These are phyloP conservation scores for Clupea harengus DNA, from an alignment of 2,113 vertebrate species.

Conservation along the genomic window DNA sequence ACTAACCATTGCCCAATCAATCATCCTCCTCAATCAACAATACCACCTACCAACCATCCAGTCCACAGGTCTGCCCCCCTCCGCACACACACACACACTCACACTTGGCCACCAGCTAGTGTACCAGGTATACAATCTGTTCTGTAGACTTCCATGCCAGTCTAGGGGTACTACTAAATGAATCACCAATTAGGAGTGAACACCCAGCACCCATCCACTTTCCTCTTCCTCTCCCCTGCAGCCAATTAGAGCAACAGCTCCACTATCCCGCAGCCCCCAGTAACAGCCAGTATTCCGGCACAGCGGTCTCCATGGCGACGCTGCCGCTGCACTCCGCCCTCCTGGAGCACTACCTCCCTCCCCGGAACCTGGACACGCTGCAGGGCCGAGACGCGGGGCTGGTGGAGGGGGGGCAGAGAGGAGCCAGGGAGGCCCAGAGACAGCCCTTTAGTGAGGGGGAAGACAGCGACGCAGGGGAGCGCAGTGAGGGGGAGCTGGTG, in stretches of 20 bases:
- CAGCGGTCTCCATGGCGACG: constrained; percentile 68
- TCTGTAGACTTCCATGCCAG: no score
- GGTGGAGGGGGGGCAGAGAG: constrained; percentile 53
- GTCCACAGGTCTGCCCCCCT: no score
- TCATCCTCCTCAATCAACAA: no score
- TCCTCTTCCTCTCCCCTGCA: constrained; percentile 49
- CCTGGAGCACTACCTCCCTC: constrained; percentile 85
- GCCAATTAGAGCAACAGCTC: constrained; percentile 80
- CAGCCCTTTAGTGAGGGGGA: constrained; percentile 87
- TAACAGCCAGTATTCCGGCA: constrained; percentile 76
- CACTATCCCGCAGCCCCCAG: constrained; percentile 73
- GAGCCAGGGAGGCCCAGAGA: constrained; percentile 52
- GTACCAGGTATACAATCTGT: no score
- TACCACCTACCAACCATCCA: no score
- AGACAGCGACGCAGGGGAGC: constrained; percentile 85
- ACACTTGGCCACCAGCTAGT: neutral
- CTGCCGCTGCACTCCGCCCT: constrained; percentile 77
- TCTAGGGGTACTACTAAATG: neutral
- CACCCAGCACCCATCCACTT: constrained; percentile 3
- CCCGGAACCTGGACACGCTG: constrained; percentile 68
- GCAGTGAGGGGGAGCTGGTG: constrained; percentile 90
- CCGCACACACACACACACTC: neutral
- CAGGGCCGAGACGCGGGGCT: constrained; percentile 57
- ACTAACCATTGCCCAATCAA: no score
- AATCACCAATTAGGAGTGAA: no score